phyloP scores from a whole-genome alignment of 2,888 invertebrate genomes.

The Ariolimax columbianus region DNA sequence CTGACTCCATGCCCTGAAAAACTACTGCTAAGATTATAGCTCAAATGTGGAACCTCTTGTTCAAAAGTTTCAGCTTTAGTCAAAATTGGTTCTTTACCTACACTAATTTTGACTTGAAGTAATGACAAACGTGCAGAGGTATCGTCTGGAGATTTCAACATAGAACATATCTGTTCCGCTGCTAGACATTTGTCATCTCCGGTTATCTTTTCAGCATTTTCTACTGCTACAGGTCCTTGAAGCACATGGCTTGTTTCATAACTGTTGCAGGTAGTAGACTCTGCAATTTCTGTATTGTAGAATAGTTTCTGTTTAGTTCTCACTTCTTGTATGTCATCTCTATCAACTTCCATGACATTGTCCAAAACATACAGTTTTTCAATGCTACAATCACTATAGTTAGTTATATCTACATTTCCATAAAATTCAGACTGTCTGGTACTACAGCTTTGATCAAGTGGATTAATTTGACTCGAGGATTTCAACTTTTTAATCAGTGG shows the following conservation, averaged over 20 bases:
- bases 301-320: background rate
- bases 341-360: background rate
- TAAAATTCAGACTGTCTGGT: background rate
- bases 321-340: background rate
- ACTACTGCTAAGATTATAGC: background rate
- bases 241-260: background rate
- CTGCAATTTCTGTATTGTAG: background rate
- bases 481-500: constrained; percentile 2
- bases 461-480: background rate
- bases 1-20: background rate
- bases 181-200: background rate
- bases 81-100: background rate
- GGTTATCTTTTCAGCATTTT: background rate
- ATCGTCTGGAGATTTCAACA: background rate
- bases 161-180: background rate
- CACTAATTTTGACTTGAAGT: background rate
- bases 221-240: background rate
- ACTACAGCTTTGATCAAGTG: no score
- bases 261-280: background rate
- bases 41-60: background rate
- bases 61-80: background rate
- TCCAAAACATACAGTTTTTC: background rate
- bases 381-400: background rate
- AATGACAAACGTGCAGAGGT: background rate
- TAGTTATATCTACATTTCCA: background rate